These are phyloP conservation scores for Chiroxiphia lanceolata DNA, from an alignment of 2,797 vertebrate species.

Conservation along the genomic window DNA sequence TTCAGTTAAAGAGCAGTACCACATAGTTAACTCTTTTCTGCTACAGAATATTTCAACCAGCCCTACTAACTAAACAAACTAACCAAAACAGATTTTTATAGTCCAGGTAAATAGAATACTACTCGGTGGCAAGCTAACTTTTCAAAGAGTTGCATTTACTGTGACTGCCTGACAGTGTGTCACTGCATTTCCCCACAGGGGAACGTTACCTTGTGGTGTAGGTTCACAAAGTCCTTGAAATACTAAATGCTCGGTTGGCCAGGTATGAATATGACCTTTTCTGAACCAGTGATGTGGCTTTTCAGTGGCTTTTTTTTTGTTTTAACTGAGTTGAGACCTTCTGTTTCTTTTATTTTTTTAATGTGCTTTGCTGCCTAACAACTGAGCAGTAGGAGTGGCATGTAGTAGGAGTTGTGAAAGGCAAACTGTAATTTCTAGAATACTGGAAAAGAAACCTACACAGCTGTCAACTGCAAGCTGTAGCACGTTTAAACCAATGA, in stretches of 20 bases:
- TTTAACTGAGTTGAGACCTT: neutral
- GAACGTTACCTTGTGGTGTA: neutral
- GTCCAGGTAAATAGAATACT: neutral
- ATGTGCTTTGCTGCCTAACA: neutral
- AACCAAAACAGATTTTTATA: neutral
- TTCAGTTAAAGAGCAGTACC: neutral
- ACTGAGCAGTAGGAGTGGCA: neutral
- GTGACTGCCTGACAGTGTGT: neutral
- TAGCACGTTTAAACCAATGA: neutral
- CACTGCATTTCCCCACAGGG: neutral
- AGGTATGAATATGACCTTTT: neutral
- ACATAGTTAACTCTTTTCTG: neutral
- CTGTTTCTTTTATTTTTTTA: neutral
- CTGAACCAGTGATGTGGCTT: neutral
- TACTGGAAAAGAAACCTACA: neutral
- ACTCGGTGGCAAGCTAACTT: neutral
- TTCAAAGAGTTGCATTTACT: neutral
- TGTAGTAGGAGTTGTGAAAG: neutral
- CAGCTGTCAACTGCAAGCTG: neutral
- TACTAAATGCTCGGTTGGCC: neutral
- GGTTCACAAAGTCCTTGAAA: neutral
- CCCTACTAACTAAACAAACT: neutral
- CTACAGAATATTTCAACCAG: neutral
- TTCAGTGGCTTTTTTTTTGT: neutral
- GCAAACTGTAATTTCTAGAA: conserved; percentile 5